Conservation (phyloP, 2,113 vertebrate genomes). For the Oceanites oceanicus region DNA sequence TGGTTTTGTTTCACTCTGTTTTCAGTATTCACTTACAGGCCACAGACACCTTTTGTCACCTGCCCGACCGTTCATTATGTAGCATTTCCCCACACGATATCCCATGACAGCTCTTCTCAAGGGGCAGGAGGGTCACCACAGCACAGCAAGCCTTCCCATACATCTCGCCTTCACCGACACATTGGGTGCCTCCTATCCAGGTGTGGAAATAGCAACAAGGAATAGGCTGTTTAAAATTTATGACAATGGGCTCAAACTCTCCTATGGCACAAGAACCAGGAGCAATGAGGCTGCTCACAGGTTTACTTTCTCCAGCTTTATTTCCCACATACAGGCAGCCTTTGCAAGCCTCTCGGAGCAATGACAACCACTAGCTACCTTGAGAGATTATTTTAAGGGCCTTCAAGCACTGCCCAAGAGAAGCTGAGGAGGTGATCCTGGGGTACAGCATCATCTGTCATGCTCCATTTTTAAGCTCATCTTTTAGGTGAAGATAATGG, state of each 20-base stretch:
- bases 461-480: fast-evolving
- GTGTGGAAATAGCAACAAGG: neutral
- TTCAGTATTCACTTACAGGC: neutral
- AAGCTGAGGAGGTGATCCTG: neutral
- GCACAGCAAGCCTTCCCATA: fast-evolving
- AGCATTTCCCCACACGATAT: neutral
- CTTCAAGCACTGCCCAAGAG: neutral
- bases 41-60: neutral
- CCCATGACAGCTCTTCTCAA: neutral
- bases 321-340: neutral
- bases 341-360: neutral
- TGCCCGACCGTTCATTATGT: too few species aligned
- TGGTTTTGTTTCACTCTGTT: neutral
- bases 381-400: neutral
- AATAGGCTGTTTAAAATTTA: neutral
- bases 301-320: neutral
- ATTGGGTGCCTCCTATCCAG: neutral
- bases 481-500: neutral
- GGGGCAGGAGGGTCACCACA: neutral
- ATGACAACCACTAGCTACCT: neutral
- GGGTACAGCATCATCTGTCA: neutral
- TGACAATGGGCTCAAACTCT: neutral
- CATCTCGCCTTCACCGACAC: neutral
- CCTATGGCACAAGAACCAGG: neutral
- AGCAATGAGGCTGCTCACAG: neutral